Base-by-base conservation (phyloP, 2,113 vertebrate species). In the Platichthys stellatus region DNA sequence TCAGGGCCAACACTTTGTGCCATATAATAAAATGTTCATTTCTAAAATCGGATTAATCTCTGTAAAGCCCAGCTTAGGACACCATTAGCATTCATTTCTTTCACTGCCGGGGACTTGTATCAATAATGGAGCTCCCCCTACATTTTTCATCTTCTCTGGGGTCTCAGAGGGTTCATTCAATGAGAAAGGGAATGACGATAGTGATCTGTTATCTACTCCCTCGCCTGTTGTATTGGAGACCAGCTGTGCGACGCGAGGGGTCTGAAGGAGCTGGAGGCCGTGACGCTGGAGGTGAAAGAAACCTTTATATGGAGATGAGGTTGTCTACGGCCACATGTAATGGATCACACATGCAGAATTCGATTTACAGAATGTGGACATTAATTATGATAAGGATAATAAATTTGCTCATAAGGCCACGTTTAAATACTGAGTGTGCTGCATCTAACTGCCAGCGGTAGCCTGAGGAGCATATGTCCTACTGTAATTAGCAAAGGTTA, bases 1-100 rank as follows among this genome's bases (percentile, higher is more conserved):
- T 90, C 74, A 79, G 74, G 86, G 78, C 86, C 79, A 89, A 17
- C 43, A 83, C 82, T 80, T 76, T 86, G 76, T 87, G 77, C 76
- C 81, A 80, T 88, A 77, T 83, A 89, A 92, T 89, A 83, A 92
- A 91, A 91, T 81, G 85, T 88, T 89, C 70, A 88, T 89, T 89
- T 87, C 83, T 88, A 68, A 89, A 92, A 90, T 87, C 75, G 80
- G 91, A 93, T 92, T 94, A 92, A 91, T 92, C 88, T 91, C 69
- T 79, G 82, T 83, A 89, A 93, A 92, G 76, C 85, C 76, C 74
- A 45, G 84, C 86, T 92, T 90, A 90, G 85, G 89, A 86, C 80
- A 86, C 84, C 76, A 90, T 91, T 88, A 91, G 80, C 86, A 93
- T 93, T 92, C 63, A 89, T 91, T 90, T 86, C 82, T 90, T 88